Evolutionary conservation across 2,797 vertebrate genomes (phyloP).

Genomic region (Pelobates cultripes): DNA sequence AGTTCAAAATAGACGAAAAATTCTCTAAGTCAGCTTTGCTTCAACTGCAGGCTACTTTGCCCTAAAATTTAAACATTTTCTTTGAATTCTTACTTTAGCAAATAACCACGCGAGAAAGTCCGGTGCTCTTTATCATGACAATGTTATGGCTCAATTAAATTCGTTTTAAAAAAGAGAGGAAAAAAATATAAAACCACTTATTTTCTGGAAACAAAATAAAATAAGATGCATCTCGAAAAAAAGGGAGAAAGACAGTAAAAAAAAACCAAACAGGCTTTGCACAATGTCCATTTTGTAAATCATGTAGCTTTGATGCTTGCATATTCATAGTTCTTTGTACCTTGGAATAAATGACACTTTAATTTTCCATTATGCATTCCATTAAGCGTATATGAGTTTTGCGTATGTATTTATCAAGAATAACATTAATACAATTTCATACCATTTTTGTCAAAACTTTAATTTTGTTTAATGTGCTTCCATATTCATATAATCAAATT

Average conservation of each 20-base stretch:
- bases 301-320: conserved; percentile 35
- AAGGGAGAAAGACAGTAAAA: conserved; percentile 22
- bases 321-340: conserved; percentile 54
- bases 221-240: conserved; percentile 4
- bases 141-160: neutral
- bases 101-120: too few species aligned
- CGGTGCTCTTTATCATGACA: neutral
- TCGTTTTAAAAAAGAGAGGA: neutral
- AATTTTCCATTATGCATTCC: conserved; percentile 56
- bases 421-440: conserved; percentile 54
- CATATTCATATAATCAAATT: conserved; percentile 77
- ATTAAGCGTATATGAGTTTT: conserved; percentile 48
- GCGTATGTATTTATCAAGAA: conserved; percentile 44
- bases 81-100: too few species aligned
- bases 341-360: conserved; percentile 53
- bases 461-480: conserved; percentile 79
- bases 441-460: conserved; percentile 66
- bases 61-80: too few species aligned
- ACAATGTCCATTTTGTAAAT: conserved; percentile 43
- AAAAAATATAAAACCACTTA: conserved; percentile 18
- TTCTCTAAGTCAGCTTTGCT: too few species aligned
- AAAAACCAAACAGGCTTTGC: conserved; percentile 22
- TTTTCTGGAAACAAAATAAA: conserved; percentile 18
- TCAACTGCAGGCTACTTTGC: too few species aligned
- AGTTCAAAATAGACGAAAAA: too few species aligned